Percentiles rank a stretch among this genome's conserved stretches.
These are phyloP conservation scores for Megathymus violae DNA, from an alignment of 1,140 invertebrate species.

Conservation along the genomic window DNA sequence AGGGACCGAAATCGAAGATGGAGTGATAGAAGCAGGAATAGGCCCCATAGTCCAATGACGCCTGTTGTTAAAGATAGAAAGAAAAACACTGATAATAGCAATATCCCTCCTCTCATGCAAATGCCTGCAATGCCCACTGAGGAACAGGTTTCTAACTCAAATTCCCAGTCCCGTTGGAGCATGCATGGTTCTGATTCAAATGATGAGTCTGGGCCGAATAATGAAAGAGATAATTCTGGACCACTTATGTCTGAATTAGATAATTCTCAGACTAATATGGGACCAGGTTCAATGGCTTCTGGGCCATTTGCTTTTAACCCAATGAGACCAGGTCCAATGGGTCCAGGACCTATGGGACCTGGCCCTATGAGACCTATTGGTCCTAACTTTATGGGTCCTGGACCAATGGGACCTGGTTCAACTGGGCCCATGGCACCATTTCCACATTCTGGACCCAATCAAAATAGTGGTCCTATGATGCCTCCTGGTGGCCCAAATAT, in stretches of 20 bases:
- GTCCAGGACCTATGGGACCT: constrained; percentile 47
- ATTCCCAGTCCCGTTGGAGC: constrained; percentile 45
- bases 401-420: constrained; percentile 45
- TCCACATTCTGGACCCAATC: constrained; percentile 41
- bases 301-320: constrained; percentile 50
- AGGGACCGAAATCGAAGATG: constrained; percentile 64
- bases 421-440: constrained; percentile 45
- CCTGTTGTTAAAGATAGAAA: constrained; percentile 67
- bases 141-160: constrained; percentile 48
- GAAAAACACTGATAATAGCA: constrained; percentile 49
- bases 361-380: constrained; percentile 43
- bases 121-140: constrained; percentile 60
- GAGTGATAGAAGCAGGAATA: constrained; percentile 62
- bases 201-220: constrained; percentile 39
- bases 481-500: constrained; percentile 47
- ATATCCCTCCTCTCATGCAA: constrained; percentile 73
- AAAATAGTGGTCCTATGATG: constrained; percentile 51
- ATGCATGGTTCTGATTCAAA: constrained; percentile 50
- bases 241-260: constrained; percentile 2
- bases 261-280: constrained; percentile 6
- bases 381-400: constrained; percentile 43
- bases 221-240: constrained; percentile 34
- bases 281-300: constrained; percentile 42
- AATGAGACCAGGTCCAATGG: constrained; percentile 49
- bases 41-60: constrained; percentile 62